Conservation (phyloP, 2,797 vertebrate genomes). For the Tarsius wallacei region DNA sequence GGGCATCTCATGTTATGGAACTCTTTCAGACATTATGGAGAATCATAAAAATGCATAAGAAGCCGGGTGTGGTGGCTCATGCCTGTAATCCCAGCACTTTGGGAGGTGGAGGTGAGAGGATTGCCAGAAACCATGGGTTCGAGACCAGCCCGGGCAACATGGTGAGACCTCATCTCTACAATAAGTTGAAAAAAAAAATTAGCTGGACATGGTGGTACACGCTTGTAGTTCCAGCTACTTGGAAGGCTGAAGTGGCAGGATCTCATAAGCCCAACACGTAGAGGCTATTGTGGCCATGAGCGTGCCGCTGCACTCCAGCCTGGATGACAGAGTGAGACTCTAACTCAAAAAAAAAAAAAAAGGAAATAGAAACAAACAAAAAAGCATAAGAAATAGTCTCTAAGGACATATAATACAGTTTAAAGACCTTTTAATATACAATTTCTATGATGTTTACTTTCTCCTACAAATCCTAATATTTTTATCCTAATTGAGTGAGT, state of each 20-base stretch:
- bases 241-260: neutral
- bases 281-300: neutral
- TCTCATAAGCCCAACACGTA: neutral
- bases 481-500: neutral
- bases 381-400: neutral
- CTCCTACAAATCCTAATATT: neutral
- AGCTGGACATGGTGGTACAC: neutral
- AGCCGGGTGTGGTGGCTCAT: neutral
- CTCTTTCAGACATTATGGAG: neutral
- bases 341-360: neutral
- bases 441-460: slow-evolving; percentile 1
- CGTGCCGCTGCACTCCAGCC: neutral
- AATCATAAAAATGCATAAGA: neutral
- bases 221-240: neutral
- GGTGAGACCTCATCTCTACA: neutral
- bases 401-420: neutral
- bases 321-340: neutral
- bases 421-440: neutral
- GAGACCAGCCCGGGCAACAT: neutral
- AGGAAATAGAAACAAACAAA: neutral
- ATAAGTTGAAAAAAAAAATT: neutral
- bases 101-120: neutral
- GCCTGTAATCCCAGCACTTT: neutral
- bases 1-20: neutral
- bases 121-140: neutral